Evolutionary conservation across 2,797 vertebrate genomes (phyloP).

Genomic region (Melanogrammus aeglefinus): DNA sequence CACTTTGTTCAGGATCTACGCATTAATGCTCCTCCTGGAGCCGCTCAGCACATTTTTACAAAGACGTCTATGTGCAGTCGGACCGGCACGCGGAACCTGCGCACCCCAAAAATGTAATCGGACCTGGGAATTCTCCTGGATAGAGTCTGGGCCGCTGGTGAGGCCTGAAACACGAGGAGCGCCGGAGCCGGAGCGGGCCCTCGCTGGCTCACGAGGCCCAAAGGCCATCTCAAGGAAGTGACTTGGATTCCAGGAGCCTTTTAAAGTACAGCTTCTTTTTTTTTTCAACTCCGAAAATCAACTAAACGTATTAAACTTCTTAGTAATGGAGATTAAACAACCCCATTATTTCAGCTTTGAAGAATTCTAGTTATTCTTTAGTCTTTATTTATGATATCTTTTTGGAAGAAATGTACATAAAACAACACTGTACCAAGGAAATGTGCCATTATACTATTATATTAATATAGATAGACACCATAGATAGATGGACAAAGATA

Average conservation of each 20-base stretch:
- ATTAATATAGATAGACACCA: background rate
- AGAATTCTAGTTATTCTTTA: background rate
- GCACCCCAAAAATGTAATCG: constrained; percentile 44
- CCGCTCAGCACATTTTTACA: constrained; percentile 47
- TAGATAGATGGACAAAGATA: background rate
- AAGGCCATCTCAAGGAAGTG: constrained; percentile 31
- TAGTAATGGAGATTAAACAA: background rate
- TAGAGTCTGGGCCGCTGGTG: constrained; percentile 15
- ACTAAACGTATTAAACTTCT: too few relatives aligned
- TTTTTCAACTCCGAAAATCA: background rate
- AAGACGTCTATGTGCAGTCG: constrained; percentile 54
- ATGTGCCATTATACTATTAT: background rate
- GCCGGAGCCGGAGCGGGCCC: background rate
- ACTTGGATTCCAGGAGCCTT: constrained; percentile 23
- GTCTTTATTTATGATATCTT: background rate
- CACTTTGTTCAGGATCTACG: constrained; percentile 44
- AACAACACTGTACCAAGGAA: background rate
- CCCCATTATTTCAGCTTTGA: too few relatives aligned
- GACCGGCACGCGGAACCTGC: constrained; percentile 32
- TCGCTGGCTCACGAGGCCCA: constrained; percentile 44
- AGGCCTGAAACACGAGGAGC: constrained; percentile 38
- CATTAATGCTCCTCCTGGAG: constrained; percentile 57
- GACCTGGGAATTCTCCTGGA: constrained; percentile 29
- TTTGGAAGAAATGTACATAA: background rate
- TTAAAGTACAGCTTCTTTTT: background rate